These are phyloP conservation scores for Xenopus laevis DNA, from an alignment of 2,113 vertebrate species.

Conservation along the genomic window DNA sequence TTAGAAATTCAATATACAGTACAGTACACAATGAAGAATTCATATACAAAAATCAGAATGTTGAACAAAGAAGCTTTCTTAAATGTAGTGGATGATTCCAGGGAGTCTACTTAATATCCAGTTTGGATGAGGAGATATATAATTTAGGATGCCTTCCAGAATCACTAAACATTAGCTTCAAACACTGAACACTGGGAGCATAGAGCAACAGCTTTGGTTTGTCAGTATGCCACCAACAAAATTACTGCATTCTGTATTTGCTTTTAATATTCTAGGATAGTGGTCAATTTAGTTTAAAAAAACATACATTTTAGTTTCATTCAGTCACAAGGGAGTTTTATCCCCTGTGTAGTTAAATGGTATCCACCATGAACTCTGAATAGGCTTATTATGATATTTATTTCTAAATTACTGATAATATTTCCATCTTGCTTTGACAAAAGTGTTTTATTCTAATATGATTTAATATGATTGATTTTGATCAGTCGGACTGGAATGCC, in stretches of 20 bases:
- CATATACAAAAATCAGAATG: not conserved
- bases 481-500: no score
- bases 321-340: conserved; percentile 11
- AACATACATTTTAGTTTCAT: conserved; percentile 16
- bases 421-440: no score
- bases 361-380: no score
- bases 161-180: conserved; percentile 34
- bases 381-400: no score
- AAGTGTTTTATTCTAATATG: no score
- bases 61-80: conserved; percentile 26
- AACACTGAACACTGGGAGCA: conserved; percentile 35
- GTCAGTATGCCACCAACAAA: conserved; percentile 28
- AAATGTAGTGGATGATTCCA: conserved; percentile 24
- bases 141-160: conserved; percentile 39
- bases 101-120: conserved; percentile 35
- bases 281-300: conserved; percentile 42
- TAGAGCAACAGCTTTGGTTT: conserved; percentile 34
- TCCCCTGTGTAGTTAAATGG: no score
- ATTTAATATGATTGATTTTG: no score
- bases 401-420: no score
- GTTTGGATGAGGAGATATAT: conserved; percentile 41
- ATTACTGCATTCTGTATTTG: conserved; percentile 35
- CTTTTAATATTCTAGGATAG: conserved; percentile 31
- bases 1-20: no score
- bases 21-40: no score